Evolutionary conservation across 2,888 invertebrate genomes (phyloP).

Genomic region (Stenchaetothrips biformis): DNA sequence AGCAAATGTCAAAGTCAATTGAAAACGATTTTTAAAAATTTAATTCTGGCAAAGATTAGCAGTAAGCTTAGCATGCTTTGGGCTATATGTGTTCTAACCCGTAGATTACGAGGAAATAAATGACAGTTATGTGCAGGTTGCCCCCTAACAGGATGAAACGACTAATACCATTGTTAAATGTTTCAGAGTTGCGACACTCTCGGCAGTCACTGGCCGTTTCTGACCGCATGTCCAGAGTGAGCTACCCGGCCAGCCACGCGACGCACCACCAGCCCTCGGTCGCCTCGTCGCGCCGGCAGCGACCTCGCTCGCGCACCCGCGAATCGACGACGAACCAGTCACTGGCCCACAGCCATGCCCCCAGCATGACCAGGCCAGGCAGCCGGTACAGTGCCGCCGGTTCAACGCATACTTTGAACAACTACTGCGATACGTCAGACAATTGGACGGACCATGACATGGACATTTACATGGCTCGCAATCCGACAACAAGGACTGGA

Average conservation of each 20-base stretch:
- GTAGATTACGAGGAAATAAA: too few species aligned
- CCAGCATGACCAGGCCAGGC: conserved; percentile 59
- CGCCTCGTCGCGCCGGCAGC: conserved; percentile 52
- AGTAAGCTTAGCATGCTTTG: not conserved
- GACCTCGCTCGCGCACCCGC: conserved; percentile 74
- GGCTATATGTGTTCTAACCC: not conserved
- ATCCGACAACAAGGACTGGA: conserved; percentile 79
- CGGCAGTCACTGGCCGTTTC: conserved; percentile 79
- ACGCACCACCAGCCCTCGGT: conserved; percentile 53
- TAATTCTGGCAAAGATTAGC: not conserved
- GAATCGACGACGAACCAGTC: conserved; percentile 48
- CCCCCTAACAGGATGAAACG: not conserved
- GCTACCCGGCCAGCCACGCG: conserved; percentile 62
- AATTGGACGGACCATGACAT: conserved; percentile 95
- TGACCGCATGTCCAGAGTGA: conserved; percentile 72
- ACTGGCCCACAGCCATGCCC: conserved; percentile 40
- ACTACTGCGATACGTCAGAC: conserved; percentile 77
- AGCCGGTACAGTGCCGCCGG: conserved; percentile 74
- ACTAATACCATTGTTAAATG: conserved; percentile 16
- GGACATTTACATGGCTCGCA: conserved; percentile 91
- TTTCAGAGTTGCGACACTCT: conserved; percentile 75
- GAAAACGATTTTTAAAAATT: not conserved
- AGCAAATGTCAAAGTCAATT: not conserved
- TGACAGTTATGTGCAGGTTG: too few species aligned
- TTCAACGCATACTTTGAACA: conserved; percentile 73